Evolutionary conservation across 2,888 invertebrate genomes (phyloP), one percentile per base, ranked within the genome.

Genomic region (Agrilus cyanescens): DNA sequence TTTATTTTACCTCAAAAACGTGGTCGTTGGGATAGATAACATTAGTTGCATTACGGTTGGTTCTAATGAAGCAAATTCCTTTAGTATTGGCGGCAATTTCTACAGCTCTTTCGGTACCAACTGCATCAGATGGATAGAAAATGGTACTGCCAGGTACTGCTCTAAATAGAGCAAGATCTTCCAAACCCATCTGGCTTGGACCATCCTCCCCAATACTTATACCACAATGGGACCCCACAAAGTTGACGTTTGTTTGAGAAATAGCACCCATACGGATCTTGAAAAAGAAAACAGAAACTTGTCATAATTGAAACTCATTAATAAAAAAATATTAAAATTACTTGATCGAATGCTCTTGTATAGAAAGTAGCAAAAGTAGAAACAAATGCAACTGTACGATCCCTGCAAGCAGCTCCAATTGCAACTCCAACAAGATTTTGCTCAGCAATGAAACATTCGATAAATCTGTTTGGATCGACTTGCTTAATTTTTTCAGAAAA

Each of bases 141-240:
- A 86, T 72, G 2, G 82, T 82, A 49, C 78, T 74, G 46, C 85
- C 85, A 41, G 96, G 93, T 50, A 98, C 78, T 4, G 87, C 68
- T 33, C 97, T 78, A 80, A 99, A 98, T 75, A 98, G 76, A 1
- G 94, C 89, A 45, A 98, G 66, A 67, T 99, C 98, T 70, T 98
- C 98, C n/a, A 98, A 75, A 4, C 93, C 98, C 98, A 99, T 98
- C 72, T 99, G 98, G 43, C 91, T 91, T 13, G 98, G 97, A 0
- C 97, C 97, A 70, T 97, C 97, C 70, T 96, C 96, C 29, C 96
- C 98, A 69, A 98, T 99, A 59, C 93, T 93, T 15, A 96, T 86
- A 34, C 98, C 98, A 67, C 91, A 94, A 70, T 98, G 98, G 0
- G 97, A 97, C 1, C 96, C 96, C 46, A 75, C 90, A 66, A 95